Conservation (phyloP, 2,797 vertebrate species). For the Ataeniobius toweri region DNA sequence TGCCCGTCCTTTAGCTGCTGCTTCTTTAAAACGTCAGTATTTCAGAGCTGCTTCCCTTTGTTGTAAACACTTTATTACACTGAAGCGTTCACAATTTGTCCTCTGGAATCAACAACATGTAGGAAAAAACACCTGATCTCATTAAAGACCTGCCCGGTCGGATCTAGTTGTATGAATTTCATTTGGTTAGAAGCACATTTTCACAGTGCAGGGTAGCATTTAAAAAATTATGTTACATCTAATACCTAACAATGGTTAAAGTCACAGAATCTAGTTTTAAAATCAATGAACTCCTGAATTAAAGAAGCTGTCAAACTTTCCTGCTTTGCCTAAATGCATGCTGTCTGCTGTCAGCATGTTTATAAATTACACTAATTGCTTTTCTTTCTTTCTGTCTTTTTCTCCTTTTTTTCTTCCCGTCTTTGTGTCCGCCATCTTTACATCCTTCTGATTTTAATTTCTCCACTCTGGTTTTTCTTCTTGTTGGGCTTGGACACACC, state of each 20-base stretch:
- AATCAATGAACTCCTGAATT: not conserved
- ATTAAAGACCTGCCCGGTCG: not conserved
- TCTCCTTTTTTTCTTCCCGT: constrained; percentile 16
- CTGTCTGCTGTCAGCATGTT: constrained; percentile 42
- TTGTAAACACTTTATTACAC: not conserved
- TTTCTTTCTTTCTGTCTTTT: constrained; percentile 28
- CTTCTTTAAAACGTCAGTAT: not conserved
- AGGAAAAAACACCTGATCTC: not conserved
- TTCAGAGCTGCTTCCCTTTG: not conserved
- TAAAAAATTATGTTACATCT: not conserved
- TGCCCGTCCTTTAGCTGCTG: not conserved
- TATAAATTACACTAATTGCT: constrained; percentile 48
- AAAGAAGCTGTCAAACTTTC: not conserved
- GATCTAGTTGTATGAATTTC: not conserved
- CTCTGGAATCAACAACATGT: not conserved
- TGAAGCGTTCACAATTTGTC: not conserved
- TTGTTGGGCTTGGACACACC: constrained; percentile 5
- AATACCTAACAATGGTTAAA: not conserved
- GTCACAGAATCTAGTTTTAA: no score
- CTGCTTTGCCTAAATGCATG: constrained; percentile 37
- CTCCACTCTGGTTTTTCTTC: constrained; percentile 7
- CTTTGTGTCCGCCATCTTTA: constrained; percentile 37
- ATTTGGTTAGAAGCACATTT: not conserved
- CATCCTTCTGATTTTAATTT: constrained; percentile 12
- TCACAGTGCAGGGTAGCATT: not conserved